Base-by-base conservation (phyloP, 2,113 vertebrate genomes). In the Tachycineta bicolor region DNA sequence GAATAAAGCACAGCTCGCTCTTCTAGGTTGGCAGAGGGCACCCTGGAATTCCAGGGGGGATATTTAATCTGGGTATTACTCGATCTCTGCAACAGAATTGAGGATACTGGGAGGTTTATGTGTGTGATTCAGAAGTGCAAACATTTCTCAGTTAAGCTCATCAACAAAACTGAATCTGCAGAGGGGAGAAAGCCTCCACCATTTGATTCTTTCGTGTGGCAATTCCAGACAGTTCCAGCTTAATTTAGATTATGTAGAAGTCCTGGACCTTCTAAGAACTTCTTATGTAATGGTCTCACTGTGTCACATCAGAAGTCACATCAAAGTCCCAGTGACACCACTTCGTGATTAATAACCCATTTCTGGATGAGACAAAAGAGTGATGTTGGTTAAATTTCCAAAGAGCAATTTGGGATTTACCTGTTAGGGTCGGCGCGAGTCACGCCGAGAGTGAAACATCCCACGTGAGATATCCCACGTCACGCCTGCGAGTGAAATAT, bases 321-420 rank as follows among this genome's bases (percentile, higher is more conserved):
- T 25, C 8, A 14, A 63, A 74, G 47, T n/a, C 31, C 50, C 59
- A 53, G 1, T 68, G 52, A 58, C 52, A 26, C 52, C n/a, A 15
- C 5, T 12, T 29, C 22, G 15, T 85, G 33, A 74, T 76, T 93
- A 90, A 37, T 22, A n/a, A 73, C 14, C 22, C 25, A 7, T 34
- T 60, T 53, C 43, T 58, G 41, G 58, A 19, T 11, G 20, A 53
- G 74, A 83, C 1, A 43, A 70, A 76, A 4, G 0, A 1, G 21
- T 79, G 77, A 87, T 77, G 62, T 14, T 4, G 60, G 44, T 41
- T 11, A 26, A 60, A 94, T 93, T 94, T 92, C 92, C 94, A 8
- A 23, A 50, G 79, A 79, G 68, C 49, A 78, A 64, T 62, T 88
- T 77, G 94, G 95, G 93, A 92, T 94, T 91, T 73, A 95, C 74